A percentile compares a stretch with the other conserved stretches of the same genome.
These are phyloP conservation scores for Schizotus pectinicornis DNA, from an alignment of 2,888 invertebrate species.

Conservation along the genomic window DNA sequence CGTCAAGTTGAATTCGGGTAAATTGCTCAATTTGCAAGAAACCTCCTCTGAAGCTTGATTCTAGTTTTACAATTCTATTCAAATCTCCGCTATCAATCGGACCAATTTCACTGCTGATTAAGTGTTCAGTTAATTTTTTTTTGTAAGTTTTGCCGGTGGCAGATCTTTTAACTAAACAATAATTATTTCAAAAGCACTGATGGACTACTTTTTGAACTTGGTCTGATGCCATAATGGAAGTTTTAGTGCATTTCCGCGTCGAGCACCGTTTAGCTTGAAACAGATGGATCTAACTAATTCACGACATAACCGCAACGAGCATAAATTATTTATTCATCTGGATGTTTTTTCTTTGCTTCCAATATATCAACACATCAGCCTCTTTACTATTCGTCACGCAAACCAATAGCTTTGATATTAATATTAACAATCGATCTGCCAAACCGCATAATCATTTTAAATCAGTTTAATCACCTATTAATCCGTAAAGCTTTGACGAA, in stretches of 20 bases:
- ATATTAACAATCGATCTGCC: too few species aligned
- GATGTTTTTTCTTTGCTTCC: constrained; percentile 8
- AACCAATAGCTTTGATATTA: too few species aligned
- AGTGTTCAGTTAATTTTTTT: constrained; percentile 11
- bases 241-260: constrained; percentile 28
- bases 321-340: constrained; percentile 27
- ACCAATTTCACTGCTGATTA: constrained; percentile 15
- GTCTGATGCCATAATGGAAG: constrained; percentile 23
- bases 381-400: too few species aligned
- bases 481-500: too few species aligned
- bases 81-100: constrained; percentile 29
- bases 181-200: constrained; percentile 19
- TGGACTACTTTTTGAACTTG: constrained; percentile 11
- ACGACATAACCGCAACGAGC: constrained; percentile 15
- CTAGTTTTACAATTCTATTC: constrained; percentile 35
- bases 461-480: too few species aligned
- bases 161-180: constrained; percentile 2
- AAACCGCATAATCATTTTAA: too few species aligned
- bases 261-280: constrained; percentile 8
- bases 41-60: constrained; percentile 34
- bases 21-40: constrained; percentile 40
- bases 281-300: constrained; percentile 23
- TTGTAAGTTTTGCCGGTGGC: neutral
- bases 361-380: too few species aligned
- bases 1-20: constrained; percentile 32